Base-by-base conservation (phyloP, 1,140 invertebrate genomes). In the Aphis gossypii region DNA sequence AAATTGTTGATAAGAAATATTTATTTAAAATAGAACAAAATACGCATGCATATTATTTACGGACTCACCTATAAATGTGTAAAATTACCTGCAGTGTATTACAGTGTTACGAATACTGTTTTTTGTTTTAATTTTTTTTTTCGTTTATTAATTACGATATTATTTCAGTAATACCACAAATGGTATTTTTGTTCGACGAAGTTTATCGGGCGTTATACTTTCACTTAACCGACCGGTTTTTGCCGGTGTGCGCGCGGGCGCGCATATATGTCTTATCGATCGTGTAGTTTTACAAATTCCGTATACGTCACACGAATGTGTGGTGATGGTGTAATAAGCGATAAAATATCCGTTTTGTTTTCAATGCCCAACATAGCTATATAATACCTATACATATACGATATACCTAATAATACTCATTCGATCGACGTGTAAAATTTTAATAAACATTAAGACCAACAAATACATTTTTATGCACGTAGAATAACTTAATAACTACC, bases 201-300 rank as follows among this genome's bases (percentile, higher is more conserved):
- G 68, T 92, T 92, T 84, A 92, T 51, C 91, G 91, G 48, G 23
- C 91, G 91, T 84, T 92, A 83, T 92, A 92, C 91, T 92, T 92
- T 92, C 91, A 92, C 91, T 92, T 92, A 84, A 84, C 91, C 76
- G 91, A 92, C 91, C 91, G 91, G 91, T 92, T 92, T 92, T 51
- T 84, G 76, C 44, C 84, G 90, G 46, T 92, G 60, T 68, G n/a
- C 30, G 41, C 30, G 41, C 76, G 30, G n/a, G 90, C 23, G 23
- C 35, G 41, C 82, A 35, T 92, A 56, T 54, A 51, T 84, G 21
- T 38, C n/a, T 35, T 84, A 84, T 84, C 76, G 76, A 51, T 92
- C 76, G 91, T 82, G 90, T 92, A 92, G 90, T 92, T 54, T 83
- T 92, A 83, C 35, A 54, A 92, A 92, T 92, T 92, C 91, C 91